Evolutionary conservation across 2,797 vertebrate species (phyloP).

Genomic region (Neosilurus hyrtlii): DNA sequence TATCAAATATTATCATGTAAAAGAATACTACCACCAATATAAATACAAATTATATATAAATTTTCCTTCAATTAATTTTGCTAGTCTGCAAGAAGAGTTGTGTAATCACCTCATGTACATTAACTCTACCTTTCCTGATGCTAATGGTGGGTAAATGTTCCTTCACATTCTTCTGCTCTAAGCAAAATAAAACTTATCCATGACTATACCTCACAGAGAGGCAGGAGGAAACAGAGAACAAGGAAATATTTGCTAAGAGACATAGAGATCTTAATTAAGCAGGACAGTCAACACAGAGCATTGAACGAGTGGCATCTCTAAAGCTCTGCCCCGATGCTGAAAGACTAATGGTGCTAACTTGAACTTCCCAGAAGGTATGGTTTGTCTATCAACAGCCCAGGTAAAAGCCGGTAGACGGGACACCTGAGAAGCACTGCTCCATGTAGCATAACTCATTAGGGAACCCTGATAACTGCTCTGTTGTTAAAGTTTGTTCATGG

Average conservation of each 20-base stretch:
- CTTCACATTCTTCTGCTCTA: conserved; percentile 14
- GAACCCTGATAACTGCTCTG: conserved; percentile 30
- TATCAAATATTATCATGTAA: background rate
- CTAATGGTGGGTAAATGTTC: conserved; percentile 11
- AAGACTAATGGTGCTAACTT: conserved; percentile 62
- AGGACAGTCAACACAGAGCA: conserved; percentile 51
- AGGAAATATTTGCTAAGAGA: conserved; percentile 56
- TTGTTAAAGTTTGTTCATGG: conserved; percentile 26
- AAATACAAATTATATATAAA: background rate
- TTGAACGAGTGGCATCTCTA: conserved; percentile 49
- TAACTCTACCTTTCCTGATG: conserved; percentile 3
- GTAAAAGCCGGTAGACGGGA: conserved; percentile 59
- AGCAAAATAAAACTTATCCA: conserved; percentile 14
- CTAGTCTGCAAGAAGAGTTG: background rate
- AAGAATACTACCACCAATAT: background rate
- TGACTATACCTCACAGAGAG: background rate
- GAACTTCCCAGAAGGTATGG: conserved; percentile 61
- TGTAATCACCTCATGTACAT: background rate
- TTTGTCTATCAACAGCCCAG: conserved; percentile 60
- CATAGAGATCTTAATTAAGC: conserved; percentile 58
- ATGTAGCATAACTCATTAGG: conserved; percentile 42
- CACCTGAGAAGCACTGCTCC: conserved; percentile 59
- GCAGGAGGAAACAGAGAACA: conserved; percentile 1
- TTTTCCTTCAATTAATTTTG: background rate
- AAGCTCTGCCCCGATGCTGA: conserved; percentile 55